phyloP scores from a whole-genome alignment of 2,113 vertebrate species.

The Leucopsar rothschildi region DNA sequence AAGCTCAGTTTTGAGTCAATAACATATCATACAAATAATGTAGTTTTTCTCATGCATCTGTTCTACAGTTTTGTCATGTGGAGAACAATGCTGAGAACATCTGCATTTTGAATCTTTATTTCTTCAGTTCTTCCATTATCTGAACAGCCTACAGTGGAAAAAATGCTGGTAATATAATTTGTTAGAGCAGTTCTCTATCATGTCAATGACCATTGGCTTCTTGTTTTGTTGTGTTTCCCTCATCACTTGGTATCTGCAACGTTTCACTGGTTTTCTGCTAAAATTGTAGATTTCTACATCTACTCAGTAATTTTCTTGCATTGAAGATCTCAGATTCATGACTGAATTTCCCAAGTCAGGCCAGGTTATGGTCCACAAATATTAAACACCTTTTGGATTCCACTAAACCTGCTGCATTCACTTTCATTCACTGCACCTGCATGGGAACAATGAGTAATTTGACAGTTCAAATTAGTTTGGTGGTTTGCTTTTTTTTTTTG shows the following conservation, averaged over 20 bases:
- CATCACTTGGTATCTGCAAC: background rate
- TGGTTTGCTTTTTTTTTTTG: background rate
- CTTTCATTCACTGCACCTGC: background rate
- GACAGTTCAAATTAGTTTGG: background rate
- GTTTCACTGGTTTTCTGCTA: background rate
- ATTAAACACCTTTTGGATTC: background rate
- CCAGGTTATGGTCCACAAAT: background rate
- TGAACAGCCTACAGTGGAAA: background rate
- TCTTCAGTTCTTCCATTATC: background rate
- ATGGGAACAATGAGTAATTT: background rate
- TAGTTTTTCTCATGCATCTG: background rate
- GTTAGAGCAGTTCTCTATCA: background rate
- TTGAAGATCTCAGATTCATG: background rate
- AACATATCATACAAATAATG: background rate
- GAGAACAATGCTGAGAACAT: background rate
- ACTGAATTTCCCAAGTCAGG: background rate
- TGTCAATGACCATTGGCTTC: background rate
- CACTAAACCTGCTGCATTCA: background rate
- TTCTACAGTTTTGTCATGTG: background rate
- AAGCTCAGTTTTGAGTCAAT: background rate
- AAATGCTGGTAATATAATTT: background rate
- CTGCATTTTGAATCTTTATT: background rate
- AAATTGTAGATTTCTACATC: background rate
- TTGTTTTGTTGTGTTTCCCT: background rate
- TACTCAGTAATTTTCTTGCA: background rate